Percentiles rank a stretch among this genome's conserved stretches.
Evolutionary conservation across 2,797 vertebrate species (phyloP).

Genomic region (Malacoraja senta): DNA sequence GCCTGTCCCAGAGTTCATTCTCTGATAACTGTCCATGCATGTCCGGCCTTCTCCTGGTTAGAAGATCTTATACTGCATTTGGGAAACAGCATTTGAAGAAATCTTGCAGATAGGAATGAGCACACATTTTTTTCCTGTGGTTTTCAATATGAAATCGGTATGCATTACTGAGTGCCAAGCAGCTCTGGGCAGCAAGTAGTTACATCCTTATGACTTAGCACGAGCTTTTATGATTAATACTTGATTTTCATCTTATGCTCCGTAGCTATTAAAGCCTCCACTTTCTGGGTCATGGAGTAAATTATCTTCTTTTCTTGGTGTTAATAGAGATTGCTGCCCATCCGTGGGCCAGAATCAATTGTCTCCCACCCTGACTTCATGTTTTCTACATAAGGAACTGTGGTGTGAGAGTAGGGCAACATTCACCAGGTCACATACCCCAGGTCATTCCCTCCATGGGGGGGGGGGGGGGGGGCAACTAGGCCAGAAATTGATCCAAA

Average conservation of each 20-base stretch:
- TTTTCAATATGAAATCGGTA: neutral
- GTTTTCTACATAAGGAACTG: constrained; percentile 21
- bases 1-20: neutral
- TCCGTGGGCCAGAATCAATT: constrained; percentile 9
- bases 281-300: constrained; percentile 31
- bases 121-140: neutral
- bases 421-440: neutral
- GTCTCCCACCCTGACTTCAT: neutral
- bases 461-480: neutral
- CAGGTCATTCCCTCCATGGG: neutral
- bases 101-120: neutral
- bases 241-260: constrained; percentile 19
- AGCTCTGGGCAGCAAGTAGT: neutral
- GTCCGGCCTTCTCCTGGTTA: neutral
- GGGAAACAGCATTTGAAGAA: constrained; percentile 1
- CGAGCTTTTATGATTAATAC: constrained; percentile 21
- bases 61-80: neutral
- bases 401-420: neutral
- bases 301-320: constrained; percentile 8
- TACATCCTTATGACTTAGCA: neutral
- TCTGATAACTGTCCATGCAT: constrained; percentile 4
- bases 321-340: constrained; percentile 32
- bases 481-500: neutral
- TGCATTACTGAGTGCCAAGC: neutral
- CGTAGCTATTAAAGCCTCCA: neutral